Percentiles rank a stretch among this genome's conserved stretches.
Evolutionary conservation across 2,888 invertebrate genomes (phyloP).

Genomic region (Gymnocheta viridis): DNA sequence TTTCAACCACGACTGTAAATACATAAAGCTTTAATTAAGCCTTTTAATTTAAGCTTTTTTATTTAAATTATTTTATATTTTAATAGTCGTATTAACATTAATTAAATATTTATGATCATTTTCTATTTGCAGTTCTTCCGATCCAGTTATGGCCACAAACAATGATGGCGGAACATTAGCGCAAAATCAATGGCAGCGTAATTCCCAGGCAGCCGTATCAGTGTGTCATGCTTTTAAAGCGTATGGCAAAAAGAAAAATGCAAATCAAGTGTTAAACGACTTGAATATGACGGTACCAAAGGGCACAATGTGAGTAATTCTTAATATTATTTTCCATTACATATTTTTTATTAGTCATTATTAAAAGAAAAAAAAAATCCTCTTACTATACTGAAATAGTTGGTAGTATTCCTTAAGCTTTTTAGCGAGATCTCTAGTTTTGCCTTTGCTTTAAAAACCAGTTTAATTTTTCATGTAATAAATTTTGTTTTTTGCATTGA

Average conservation of each 20-base stretch:
- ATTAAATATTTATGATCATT: neutral
- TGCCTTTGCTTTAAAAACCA: slow-evolving; percentile 3
- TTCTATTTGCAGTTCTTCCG: slow-evolving; percentile 77
- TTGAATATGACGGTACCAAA: slow-evolving; percentile 96
- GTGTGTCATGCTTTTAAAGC: slow-evolving; percentile 94
- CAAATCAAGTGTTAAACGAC: slow-evolving; percentile 93
- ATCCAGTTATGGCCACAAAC: slow-evolving; percentile 80
- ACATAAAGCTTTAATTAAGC: no score
- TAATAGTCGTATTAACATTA: neutral
- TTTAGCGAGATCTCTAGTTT: neutral
- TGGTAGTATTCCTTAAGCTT: slow-evolving; percentile 17
- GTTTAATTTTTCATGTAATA: neutral
- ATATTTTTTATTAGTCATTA: slow-evolving; percentile 20
- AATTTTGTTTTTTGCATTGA: slow-evolving; percentile 36
- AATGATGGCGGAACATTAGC: slow-evolving; percentile 80
- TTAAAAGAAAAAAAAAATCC: neutral
- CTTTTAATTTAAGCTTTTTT: neutral
- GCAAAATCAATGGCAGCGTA: slow-evolving; percentile 84
- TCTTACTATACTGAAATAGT: neutral
- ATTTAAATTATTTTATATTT: neutral
- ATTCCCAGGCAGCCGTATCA: slow-evolving; percentile 91
- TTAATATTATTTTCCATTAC: neutral
- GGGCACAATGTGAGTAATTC: slow-evolving; percentile 94
- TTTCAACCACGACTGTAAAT: neutral
- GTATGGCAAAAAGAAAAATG: slow-evolving; percentile 93